phyloP scores from a whole-genome alignment of 2,797 vertebrate species.

The Tinamus major region DNA sequence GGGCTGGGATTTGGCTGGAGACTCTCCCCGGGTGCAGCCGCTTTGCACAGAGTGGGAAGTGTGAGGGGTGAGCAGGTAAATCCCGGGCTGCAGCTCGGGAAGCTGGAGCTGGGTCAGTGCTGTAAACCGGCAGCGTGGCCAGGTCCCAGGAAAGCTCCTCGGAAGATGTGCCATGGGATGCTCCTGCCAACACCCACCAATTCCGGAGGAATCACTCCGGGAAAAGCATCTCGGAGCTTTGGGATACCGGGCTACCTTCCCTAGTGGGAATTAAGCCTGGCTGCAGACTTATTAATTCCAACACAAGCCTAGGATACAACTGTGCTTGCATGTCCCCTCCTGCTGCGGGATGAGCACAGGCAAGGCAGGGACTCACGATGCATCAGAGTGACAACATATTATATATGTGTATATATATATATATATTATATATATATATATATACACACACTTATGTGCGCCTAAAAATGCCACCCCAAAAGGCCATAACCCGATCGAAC shows the following conservation, averaged over 20 bases:
- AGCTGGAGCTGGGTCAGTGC: neutral
- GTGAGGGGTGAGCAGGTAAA: neutral
- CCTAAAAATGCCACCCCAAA: neutral
- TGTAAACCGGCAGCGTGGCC: neutral
- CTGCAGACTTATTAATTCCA: neutral
- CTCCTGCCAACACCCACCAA: neutral
- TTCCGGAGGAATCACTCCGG: neutral
- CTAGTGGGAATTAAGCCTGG: neutral
- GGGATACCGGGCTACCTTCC: neutral
- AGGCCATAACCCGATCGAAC: neutral
- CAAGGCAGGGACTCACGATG: no score
- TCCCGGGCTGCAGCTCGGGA: neutral
- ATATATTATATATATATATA: no score
- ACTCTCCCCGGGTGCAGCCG: neutral
- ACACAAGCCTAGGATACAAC: neutral
- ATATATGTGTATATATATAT: no score
- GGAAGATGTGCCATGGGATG: accelerated
- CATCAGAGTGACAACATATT: no score
- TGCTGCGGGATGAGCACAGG: neutral
- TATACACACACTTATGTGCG: neutral
- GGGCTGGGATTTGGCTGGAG: no score
- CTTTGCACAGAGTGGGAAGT: neutral
- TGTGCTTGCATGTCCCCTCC: accelerated
- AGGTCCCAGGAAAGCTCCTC: accelerated
- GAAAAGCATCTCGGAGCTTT: neutral